Evolutionary conservation across 2,113 vertebrate species (phyloP).

Genomic region (Charadrius vociferus): DNA sequence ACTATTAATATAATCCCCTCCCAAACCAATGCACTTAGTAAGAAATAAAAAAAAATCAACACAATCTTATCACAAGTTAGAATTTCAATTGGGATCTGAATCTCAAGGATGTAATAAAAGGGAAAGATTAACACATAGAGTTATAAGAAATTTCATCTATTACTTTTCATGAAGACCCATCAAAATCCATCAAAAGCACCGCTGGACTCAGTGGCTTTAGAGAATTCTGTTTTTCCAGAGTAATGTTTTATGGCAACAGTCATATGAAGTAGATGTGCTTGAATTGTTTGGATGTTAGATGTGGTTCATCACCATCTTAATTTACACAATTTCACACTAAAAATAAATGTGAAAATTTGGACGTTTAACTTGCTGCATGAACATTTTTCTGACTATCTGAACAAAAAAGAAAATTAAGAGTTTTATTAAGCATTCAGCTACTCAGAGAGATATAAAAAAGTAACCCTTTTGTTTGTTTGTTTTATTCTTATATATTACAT

Average conservation of each 20-base stretch:
- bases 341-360: neutral
- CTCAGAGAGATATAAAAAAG: constrained; percentile 40
- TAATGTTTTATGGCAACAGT: constrained; percentile 15
- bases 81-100: neutral
- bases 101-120: neutral
- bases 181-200: neutral
- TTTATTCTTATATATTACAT: neutral
- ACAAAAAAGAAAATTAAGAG: constrained; percentile 32
- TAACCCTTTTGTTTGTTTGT: neutral
- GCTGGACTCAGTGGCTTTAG: neutral
- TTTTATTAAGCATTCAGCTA: constrained; percentile 52
- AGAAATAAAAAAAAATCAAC: neutral
- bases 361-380: constrained; percentile 24
- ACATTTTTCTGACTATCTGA: constrained; percentile 21
- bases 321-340: constrained; percentile 17
- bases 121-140: neutral
- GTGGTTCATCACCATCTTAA: neutral
- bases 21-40: neutral
- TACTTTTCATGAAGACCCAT: constrained; percentile 23
- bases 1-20: neutral
- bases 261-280: neutral
- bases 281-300: neutral
- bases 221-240: constrained; percentile 11
- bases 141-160: neutral
- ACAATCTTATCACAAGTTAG: neutral